Evolutionary conservation across 1,140 invertebrate genomes (phyloP).

Genomic region (Cecropterus lyciades): DNA sequence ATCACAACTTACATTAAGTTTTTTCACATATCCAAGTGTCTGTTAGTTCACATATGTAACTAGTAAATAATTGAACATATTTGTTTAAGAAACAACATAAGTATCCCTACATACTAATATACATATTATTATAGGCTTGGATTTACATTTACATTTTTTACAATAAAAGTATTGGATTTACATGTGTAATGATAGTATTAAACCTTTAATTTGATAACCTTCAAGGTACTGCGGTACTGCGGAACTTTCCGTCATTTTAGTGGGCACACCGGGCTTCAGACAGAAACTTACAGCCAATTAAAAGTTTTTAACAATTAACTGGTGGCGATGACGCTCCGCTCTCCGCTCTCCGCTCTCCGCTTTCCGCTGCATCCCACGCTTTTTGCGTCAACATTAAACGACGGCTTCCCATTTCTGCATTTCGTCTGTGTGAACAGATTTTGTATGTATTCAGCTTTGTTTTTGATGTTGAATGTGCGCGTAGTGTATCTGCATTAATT

Average conservation of each 20-base stretch:
- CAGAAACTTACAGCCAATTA: constrained; percentile 55
- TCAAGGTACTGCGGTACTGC: neutral
- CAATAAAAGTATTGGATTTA: too few relatives aligned
- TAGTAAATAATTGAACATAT: too few relatives aligned
- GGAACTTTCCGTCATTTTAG: neutral
- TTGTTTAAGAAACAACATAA: too few relatives aligned
- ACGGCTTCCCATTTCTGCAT: constrained; percentile 32
- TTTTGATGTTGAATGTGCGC: neutral
- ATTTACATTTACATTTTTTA: too few relatives aligned
- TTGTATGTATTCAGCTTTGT: neutral
- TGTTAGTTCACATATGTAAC: too few relatives aligned
- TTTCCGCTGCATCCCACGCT: constrained; percentile 27
- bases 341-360: constrained; percentile 27
- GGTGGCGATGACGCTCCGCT: constrained; percentile 44
- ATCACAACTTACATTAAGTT: too few relatives aligned
- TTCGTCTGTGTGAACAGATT: constrained; percentile 1
- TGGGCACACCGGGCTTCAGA: constrained; percentile 37
- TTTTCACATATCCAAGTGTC: too few relatives aligned
- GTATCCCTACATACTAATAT: too few relatives aligned
- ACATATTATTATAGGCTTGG: too few relatives aligned
- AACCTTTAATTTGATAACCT: neutral
- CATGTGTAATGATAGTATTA: too few relatives aligned
- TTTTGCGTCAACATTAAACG: constrained; percentile 37
- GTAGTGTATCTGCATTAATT: too few relatives aligned
- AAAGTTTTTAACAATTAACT: constrained; percentile 62